A percentile compares a stretch with the other conserved stretches of the same genome.
phyloP scores from a whole-genome alignment of 2,113 vertebrate genomes.

The Rhinolophus sinicus region DNA sequence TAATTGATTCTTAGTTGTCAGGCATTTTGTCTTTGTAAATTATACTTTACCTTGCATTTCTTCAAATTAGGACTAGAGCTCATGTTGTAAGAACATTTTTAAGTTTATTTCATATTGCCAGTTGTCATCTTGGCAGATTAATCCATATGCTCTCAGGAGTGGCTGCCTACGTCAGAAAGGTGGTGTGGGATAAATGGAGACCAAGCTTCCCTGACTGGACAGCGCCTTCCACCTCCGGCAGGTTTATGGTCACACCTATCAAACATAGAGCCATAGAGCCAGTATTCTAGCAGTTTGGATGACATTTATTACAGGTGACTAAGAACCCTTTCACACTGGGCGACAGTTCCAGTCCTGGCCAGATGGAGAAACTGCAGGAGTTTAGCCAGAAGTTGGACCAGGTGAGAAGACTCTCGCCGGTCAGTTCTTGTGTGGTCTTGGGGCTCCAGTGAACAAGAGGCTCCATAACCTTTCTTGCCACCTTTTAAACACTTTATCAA shows the following conservation, averaged over 20 bases:
- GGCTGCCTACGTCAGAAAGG: background rate
- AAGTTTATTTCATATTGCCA: background rate
- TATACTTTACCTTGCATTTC: background rate
- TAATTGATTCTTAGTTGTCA: background rate
- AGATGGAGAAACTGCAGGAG: conserved; percentile 85
- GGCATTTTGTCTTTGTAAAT: conserved; percentile 18
- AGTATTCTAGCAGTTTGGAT: background rate
- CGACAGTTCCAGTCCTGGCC: conserved; percentile 87
- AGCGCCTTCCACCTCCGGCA: fast-evolving
- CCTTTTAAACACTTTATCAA: background rate
- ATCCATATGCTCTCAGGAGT: background rate
- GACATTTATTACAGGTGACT: conserved; percentile 83
- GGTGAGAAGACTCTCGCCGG: conserved; percentile 64
- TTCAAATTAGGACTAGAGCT: background rate
- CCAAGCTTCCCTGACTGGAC: background rate
- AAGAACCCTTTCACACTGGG: conserved; percentile 95
- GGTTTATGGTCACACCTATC: background rate
- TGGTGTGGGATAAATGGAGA: background rate
- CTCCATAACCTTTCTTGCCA: background rate
- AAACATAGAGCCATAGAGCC: background rate
- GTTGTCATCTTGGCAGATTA: background rate
- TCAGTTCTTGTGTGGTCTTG: fast-evolving
- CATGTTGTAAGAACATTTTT: background rate
- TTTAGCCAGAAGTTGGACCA: conserved; percentile 91
- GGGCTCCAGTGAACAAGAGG: background rate